Conservation (phyloP, 2,888 invertebrate genomes). For the Autographa gamma region DNA sequence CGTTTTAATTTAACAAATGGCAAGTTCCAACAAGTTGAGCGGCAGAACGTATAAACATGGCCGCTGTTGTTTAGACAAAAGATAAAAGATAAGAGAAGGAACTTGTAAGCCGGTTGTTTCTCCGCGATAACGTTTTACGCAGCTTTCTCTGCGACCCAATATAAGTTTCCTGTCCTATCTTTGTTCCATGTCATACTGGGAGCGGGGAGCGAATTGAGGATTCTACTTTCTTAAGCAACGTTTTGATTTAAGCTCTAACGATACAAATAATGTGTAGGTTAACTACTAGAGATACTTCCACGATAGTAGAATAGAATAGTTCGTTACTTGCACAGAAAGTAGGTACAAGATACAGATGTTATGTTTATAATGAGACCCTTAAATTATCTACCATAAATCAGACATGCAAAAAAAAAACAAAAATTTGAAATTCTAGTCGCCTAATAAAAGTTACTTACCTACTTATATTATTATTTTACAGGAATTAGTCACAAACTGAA, state of each 20-base stretch:
- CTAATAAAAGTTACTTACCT: too few relatives aligned
- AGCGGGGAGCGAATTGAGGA: conserved; percentile 22
- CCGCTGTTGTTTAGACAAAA: conserved; percentile 72
- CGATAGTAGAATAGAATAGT: too few relatives aligned
- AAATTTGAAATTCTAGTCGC: too few relatives aligned
- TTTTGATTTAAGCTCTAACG: neutral
- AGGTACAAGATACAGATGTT: too few relatives aligned
- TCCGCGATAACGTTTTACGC: conserved; percentile 72
- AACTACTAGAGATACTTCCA: too few relatives aligned
- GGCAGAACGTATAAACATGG: conserved; percentile 61
- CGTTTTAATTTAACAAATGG: conserved; percentile 66
- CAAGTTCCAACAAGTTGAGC: conserved; percentile 55
- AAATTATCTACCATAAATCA: too few relatives aligned
- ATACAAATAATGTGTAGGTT: too few relatives aligned
- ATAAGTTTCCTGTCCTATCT: conserved; percentile 73
- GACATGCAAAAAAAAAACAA: too few relatives aligned
- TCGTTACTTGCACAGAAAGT: too few relatives aligned
- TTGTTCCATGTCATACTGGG: conserved; percentile 15
- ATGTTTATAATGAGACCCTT: too few relatives aligned
- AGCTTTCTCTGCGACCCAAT: conserved; percentile 66
- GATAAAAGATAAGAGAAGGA: conserved; percentile 70
- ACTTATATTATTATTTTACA: too few relatives aligned
- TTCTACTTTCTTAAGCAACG: neutral
- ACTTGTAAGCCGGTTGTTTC: conserved; percentile 71
- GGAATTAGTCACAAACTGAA: too few relatives aligned